Conservation (phyloP, 2,888 invertebrate species). For the Pilophorus perplexus region DNA sequence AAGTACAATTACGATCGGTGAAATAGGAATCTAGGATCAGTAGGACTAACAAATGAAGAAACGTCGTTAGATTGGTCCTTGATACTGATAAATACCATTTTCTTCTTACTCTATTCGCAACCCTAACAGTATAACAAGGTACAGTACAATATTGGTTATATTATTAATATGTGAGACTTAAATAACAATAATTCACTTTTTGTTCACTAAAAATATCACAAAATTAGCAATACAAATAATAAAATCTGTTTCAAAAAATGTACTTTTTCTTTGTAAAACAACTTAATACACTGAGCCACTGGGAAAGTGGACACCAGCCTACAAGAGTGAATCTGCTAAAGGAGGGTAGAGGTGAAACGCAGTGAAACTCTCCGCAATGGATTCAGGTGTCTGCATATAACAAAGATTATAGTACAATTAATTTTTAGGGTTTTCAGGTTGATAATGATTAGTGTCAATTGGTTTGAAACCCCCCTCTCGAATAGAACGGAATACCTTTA, state of each 20-base stretch:
- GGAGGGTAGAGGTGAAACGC: constrained; percentile 39
- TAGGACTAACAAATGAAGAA: no score
- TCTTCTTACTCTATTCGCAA: constrained; percentile 45
- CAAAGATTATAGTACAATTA: no score
- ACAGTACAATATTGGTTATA: constrained; percentile 49
- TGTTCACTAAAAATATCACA: constrained; percentile 57
- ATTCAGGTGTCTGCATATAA: constrained; percentile 21
- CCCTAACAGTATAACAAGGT: constrained; percentile 53
- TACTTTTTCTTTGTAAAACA: constrained; percentile 44
- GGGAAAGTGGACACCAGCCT: constrained; percentile 47
- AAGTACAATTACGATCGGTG: no score
- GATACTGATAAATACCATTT: constrained; percentile 27
- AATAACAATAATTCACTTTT: constrained; percentile 57
- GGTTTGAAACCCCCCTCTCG: no score
- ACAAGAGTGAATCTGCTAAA: constrained; percentile 48
- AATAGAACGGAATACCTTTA: no score
- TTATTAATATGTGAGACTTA: constrained; percentile 57
- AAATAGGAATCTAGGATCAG: no score
- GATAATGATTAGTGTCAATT: no score
- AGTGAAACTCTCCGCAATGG: constrained; percentile 34
- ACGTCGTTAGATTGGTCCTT: constrained; percentile 19
- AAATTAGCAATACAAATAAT: constrained; percentile 57
- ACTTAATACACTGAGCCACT: constrained; percentile 44
- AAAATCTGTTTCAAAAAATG: constrained; percentile 49
- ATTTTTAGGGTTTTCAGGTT: background rate